Percentiles rank a stretch among this genome's conserved stretches.
phyloP scores from a whole-genome alignment of 2,888 invertebrate genomes.

The Escarpia spicata region DNA sequence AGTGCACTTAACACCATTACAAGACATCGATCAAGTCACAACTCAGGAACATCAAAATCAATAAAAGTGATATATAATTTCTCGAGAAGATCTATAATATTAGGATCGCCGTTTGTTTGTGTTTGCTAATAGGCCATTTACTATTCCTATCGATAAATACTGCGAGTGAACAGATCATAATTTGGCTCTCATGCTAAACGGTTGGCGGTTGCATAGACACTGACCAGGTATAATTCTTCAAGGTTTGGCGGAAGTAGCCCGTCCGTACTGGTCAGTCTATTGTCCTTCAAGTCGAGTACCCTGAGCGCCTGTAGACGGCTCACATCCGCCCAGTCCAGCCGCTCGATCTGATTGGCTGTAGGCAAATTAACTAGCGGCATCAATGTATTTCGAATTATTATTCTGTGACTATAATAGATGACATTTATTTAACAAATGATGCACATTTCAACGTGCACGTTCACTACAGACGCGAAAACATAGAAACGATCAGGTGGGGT shows the following conservation, averaged over 20 bases:
- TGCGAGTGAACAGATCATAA: neutral
- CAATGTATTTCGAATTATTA: neutral
- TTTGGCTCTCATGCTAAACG: neutral
- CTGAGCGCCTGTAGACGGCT: slow-evolving; percentile 16
- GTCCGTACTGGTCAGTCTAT: slow-evolving; percentile 20
- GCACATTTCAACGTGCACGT: too few species aligned
- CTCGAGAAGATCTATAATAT: too few species aligned
- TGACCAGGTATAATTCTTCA: slow-evolving; percentile 32
- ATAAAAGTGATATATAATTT: too few species aligned
- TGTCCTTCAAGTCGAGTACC: slow-evolving; percentile 30
- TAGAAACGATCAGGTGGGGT: too few species aligned
- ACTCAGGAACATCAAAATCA: too few species aligned
- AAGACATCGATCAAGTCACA: too few species aligned
- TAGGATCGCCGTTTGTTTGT: too few species aligned
- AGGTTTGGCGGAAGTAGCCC: slow-evolving; percentile 27
- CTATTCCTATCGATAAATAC: too few species aligned
- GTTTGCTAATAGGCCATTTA: too few species aligned
- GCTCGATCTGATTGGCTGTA: slow-evolving; percentile 29
- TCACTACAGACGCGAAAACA: too few species aligned
- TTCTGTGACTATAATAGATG: neutral
- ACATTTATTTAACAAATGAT: too few species aligned
- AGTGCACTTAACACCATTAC: too few species aligned
- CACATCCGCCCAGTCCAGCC: slow-evolving; percentile 25
- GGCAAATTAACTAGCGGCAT: neutral
- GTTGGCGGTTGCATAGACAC: neutral